These are phyloP conservation scores for Serilophus lunatus DNA, from an alignment of 2,113 vertebrate species.

Conservation along the genomic window DNA sequence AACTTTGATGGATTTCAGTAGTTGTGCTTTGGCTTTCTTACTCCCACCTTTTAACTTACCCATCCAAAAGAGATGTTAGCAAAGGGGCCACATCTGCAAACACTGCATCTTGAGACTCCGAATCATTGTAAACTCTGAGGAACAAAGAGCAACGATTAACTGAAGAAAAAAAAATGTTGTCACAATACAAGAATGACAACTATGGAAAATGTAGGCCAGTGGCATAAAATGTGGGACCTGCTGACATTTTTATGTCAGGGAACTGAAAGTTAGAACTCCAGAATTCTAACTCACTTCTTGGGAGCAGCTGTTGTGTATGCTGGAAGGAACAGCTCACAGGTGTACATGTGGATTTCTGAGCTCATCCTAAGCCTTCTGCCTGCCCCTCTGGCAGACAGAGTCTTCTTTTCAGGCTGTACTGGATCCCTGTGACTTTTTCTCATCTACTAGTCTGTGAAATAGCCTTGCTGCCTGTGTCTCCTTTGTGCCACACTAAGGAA, in stretches of 20 bases:
- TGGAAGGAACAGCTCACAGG: rapidly evolving
- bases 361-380: neutral
- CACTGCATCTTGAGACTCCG: slow-evolving; percentile 74
- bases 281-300: neutral
- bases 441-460: neutral
- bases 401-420: neutral
- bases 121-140: slow-evolving; percentile 77
- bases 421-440: neutral
- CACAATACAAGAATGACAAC: neutral
- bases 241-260: neutral
- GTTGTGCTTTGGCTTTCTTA: neutral
- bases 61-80: slow-evolving; percentile 82
- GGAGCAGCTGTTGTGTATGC: neutral
- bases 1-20: neutral
- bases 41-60: slow-evolving; percentile 69
- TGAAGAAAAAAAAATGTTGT: neutral
- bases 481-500: neutral
- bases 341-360: neutral
- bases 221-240: neutral
- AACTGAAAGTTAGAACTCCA: neutral
- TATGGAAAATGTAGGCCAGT: neutral
- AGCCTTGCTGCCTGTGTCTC: neutral
- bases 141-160: neutral
- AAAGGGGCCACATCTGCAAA: slow-evolving; percentile 83
- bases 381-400: neutral